A percentile compares a stretch with the other conserved stretches of the same genome.
These are phyloP conservation scores for Maniola hyperantus DNA, from an alignment of 2,888 invertebrate species.

Conservation along the genomic window DNA sequence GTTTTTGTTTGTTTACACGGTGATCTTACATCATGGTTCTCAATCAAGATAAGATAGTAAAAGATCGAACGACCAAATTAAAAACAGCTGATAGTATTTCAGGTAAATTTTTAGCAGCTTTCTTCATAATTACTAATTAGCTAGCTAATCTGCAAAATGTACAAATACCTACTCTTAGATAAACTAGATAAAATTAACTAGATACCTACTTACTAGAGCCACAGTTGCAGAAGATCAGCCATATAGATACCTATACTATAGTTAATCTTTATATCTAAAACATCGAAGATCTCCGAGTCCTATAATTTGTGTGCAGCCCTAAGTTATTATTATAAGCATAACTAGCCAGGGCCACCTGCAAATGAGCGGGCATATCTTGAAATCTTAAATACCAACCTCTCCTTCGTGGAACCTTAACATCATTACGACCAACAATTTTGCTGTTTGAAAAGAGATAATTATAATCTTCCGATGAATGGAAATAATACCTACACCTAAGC, in stretches of 20 bases:
- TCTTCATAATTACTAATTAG: not conserved
- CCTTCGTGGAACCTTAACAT: constrained; percentile 32
- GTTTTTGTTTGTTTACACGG: not conserved
- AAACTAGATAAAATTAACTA: not conserved
- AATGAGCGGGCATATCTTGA: constrained; percentile 32
- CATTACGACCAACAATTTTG: constrained; percentile 21
- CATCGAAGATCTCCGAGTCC: not conserved
- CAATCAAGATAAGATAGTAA: constrained; percentile 7
- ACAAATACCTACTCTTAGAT: not conserved
- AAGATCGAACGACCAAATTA: not conserved
- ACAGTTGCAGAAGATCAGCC: not conserved
- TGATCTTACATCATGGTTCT: not conserved
- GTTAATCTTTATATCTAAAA: constrained; percentile 7
- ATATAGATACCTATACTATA: too few relatives aligned
- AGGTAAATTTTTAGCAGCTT: not conserved
- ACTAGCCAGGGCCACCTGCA: constrained; percentile 37
- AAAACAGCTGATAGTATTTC: not conserved
- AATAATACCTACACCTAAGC: not conserved
- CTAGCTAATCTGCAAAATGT: too few relatives aligned
- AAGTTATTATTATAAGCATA: constrained; percentile 28
- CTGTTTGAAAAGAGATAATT: constrained; percentile 18
- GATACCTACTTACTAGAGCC: not conserved
- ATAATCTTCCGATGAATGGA: not conserved
- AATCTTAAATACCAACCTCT: constrained; percentile 40
- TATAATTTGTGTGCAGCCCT: constrained; percentile 23